These are phyloP conservation scores for Cydia strobilella DNA, from an alignment of 1,140 invertebrate genomes.

Conservation along the genomic window DNA sequence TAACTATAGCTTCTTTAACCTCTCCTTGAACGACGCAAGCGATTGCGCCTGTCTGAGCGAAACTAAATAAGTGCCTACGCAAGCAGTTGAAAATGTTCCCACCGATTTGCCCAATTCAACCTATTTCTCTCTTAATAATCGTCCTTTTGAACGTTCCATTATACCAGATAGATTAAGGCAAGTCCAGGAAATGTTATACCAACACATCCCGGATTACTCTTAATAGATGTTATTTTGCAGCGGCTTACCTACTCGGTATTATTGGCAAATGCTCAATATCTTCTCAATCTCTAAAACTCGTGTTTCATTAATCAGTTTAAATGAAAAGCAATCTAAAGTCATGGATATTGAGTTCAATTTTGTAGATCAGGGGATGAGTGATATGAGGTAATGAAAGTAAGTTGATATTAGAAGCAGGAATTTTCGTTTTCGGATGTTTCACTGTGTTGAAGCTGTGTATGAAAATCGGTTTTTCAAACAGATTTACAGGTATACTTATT, in stretches of 20 bases:
- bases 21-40: too few relatives aligned
- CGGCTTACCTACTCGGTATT: not conserved
- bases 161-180: not conserved
- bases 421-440: not conserved
- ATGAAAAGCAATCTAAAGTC: not conserved
- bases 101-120: not conserved
- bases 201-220: slow-evolving; percentile 6
- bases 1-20: too few relatives aligned
- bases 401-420: not conserved
- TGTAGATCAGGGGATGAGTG: not conserved
- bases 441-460: not conserved
- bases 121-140: not conserved
- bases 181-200: not conserved
- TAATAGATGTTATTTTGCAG: slow-evolving; percentile 14
- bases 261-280: slow-evolving; percentile 18
- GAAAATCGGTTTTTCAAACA: not conserved
- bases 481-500: too few relatives aligned
- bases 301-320: not conserved
- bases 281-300: not conserved
- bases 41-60: too few relatives aligned
- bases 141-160: not conserved
- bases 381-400: not conserved
- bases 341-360: not conserved
- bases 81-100: too few relatives aligned
- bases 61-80: too few relatives aligned